Evolutionary conservation across 2,113 vertebrate genomes (phyloP).

Genomic region (Ophthalmolycus amberensis): DNA sequence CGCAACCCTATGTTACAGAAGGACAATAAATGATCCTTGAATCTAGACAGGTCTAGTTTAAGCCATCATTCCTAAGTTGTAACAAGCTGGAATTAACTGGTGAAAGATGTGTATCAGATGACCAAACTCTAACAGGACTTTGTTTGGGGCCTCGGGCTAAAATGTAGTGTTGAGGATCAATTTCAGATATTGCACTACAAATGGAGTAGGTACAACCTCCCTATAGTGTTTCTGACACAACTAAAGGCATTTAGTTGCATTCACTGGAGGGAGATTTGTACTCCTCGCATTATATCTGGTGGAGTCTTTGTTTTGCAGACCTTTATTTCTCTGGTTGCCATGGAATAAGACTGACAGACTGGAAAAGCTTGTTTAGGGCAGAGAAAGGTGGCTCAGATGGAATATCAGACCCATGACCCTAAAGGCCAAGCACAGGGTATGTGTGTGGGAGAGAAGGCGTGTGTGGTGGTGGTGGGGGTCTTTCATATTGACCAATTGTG

Average conservation of each 20-base stretch:
- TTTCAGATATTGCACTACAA: conserved; percentile 38
- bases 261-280: conserved; percentile 24
- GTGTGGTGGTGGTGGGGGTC: background rate
- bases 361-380: conserved; percentile 87
- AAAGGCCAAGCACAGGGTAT: conserved; percentile 29
- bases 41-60: background rate
- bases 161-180: conserved; percentile 28
- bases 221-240: conserved; percentile 20
- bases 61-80: background rate
- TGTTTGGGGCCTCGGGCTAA: conserved; percentile 17
- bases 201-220: background rate
- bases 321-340: conserved; percentile 87
- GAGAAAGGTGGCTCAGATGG: conserved; percentile 76
- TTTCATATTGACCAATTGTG: conserved; percentile 29
- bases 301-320: conserved; percentile 84
- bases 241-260: conserved; percentile 44
- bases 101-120: background rate
- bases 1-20: background rate
- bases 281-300: conserved; percentile 43
- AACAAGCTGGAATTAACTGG: background rate
- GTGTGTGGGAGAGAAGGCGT: conserved; percentile 1
- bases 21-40: background rate
- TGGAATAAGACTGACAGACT: conserved; percentile 87
- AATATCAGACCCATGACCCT: conserved; percentile 80
- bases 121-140: background rate